Conservation (phyloP, 2,113 vertebrate genomes). For the Tupaia tana region DNA sequence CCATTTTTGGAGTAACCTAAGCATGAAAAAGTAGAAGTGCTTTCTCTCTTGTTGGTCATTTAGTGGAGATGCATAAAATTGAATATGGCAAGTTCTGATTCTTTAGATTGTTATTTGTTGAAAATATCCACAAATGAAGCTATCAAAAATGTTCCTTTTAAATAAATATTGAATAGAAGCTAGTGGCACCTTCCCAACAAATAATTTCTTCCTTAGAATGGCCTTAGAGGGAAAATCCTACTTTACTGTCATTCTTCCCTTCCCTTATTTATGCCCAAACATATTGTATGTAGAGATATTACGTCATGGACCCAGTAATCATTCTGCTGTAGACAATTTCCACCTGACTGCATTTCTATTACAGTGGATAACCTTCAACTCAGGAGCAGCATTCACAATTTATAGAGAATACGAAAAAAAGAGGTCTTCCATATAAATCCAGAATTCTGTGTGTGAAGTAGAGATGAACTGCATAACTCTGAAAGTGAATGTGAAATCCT, state of each 20-base stretch:
- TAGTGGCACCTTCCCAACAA: slow-evolving; percentile 64
- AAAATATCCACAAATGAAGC: slow-evolving; percentile 69
- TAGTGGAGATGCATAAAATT: slow-evolving; percentile 55
- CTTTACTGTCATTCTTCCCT: slow-evolving; percentile 47
- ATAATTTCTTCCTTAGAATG: slow-evolving; percentile 66
- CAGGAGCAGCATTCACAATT: slow-evolving; percentile 51
- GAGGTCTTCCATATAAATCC: slow-evolving; percentile 44
- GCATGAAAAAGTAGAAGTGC: slow-evolving; percentile 51
- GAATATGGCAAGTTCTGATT: slow-evolving; percentile 39
- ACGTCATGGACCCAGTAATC: background rate
- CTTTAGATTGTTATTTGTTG: slow-evolving; percentile 61
- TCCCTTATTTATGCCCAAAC: slow-evolving; percentile 55
- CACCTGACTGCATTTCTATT: slow-evolving; percentile 71
- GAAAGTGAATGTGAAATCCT: slow-evolving; percentile 47
- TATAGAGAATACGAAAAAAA: slow-evolving; percentile 52
- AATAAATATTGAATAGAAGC: slow-evolving; percentile 71
- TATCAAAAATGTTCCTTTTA: slow-evolving; percentile 60
- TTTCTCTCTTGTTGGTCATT: slow-evolving; percentile 64
- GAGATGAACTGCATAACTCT: slow-evolving; percentile 9
- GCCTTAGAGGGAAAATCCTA: slow-evolving; percentile 52
- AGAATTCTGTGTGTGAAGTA: slow-evolving; percentile 40
- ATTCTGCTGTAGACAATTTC: slow-evolving; percentile 64
- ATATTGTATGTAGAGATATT: slow-evolving; percentile 53
- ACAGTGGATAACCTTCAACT: slow-evolving; percentile 68
- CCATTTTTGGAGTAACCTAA: slow-evolving; percentile 66